Percentiles rank a stretch among this genome's conserved stretches.
Evolutionary conservation across 1,140 invertebrate species (phyloP).

Genomic region (Cherax destructor): DNA sequence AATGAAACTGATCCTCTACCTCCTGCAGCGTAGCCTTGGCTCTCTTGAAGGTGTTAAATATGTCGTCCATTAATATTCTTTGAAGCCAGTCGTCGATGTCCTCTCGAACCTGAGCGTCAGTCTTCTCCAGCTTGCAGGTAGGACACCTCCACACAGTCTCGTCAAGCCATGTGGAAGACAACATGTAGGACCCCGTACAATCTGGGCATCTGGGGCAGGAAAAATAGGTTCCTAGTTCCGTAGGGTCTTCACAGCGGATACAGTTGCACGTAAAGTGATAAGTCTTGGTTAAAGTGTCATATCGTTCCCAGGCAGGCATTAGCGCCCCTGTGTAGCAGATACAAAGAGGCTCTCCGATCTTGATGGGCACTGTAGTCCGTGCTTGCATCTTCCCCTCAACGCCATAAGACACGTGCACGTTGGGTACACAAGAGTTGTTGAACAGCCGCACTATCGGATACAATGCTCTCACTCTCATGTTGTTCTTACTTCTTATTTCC

Average conservation of each 20-base stretch:
- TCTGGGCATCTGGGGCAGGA: slow-evolving; percentile 65
- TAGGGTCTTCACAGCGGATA: slow-evolving; percentile 63
- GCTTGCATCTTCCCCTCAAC: slow-evolving; percentile 80
- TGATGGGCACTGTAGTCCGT: slow-evolving; percentile 55
- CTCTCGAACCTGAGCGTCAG: slow-evolving; percentile 79
- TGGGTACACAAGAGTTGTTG: slow-evolving; percentile 86
- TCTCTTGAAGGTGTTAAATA: slow-evolving; percentile 28
- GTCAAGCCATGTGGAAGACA: slow-evolving; percentile 80
- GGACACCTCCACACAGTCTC: slow-evolving; percentile 81
- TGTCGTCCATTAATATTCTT: slow-evolving; percentile 55
- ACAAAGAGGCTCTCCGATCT: slow-evolving; percentile 48
- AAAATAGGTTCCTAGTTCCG: slow-evolving; percentile 66
- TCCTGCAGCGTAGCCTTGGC: slow-evolving; percentile 22
- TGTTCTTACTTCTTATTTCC: slow-evolving; percentile 41
- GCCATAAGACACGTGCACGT: slow-evolving; percentile 87
- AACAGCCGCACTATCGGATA: slow-evolving; percentile 84
- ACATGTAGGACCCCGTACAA: slow-evolving; percentile 72
- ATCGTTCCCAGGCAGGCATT: slow-evolving; percentile 63
- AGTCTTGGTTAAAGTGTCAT: slow-evolving; percentile 22
- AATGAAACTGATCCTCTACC: slow-evolving; percentile 45
- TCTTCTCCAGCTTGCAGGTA: slow-evolving; percentile 78
- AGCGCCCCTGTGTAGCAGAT: slow-evolving; percentile 66
- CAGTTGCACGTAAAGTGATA: slow-evolving; percentile 68
- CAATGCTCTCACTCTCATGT: slow-evolving; percentile 74
- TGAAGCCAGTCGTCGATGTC: slow-evolving; percentile 77